phyloP scores from a whole-genome alignment of 2,888 invertebrate species.

The Leistus spinibarbis region DNA sequence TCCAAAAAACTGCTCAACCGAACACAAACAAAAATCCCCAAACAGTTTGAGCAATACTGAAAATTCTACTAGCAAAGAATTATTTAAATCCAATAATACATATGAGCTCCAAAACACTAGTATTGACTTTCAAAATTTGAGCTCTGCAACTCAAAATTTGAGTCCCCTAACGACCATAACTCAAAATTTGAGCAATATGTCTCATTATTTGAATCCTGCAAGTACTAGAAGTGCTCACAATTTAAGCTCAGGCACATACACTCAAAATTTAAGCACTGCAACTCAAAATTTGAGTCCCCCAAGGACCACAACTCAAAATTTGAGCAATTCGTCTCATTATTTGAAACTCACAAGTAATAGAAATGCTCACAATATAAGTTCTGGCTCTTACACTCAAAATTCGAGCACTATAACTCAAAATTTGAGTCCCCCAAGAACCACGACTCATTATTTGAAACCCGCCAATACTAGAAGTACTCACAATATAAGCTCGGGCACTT shows the following conservation, averaged over 20 bases:
- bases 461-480: too few species aligned
- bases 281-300: conserved; percentile 17
- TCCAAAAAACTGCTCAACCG: conserved; percentile 43
- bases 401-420: too few species aligned
- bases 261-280: conserved; percentile 18
- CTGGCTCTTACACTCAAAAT: too few species aligned
- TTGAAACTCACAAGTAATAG: too few species aligned
- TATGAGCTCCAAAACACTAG: conserved; percentile 24
- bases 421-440: too few species aligned
- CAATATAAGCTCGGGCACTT: too few species aligned
- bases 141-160: conserved; percentile 13
- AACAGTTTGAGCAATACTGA: not conserved
- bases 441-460: too few species aligned
- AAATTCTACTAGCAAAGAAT: conserved; percentile 9
- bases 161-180: conserved; percentile 51
- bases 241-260: too few species aligned
- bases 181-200: conserved; percentile 50
- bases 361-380: too few species aligned
- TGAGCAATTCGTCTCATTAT: too few species aligned
- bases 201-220: not conserved
- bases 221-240: too few species aligned
- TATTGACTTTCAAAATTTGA: conserved; percentile 13
- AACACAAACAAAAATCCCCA: conserved; percentile 37
- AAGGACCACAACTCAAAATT: conserved; percentile 26
- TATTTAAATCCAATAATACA: conserved; percentile 20